These are phyloP conservation scores for Eupeodes luniger DNA, from an alignment of 2,888 invertebrate genomes.

Conservation along the genomic window DNA sequence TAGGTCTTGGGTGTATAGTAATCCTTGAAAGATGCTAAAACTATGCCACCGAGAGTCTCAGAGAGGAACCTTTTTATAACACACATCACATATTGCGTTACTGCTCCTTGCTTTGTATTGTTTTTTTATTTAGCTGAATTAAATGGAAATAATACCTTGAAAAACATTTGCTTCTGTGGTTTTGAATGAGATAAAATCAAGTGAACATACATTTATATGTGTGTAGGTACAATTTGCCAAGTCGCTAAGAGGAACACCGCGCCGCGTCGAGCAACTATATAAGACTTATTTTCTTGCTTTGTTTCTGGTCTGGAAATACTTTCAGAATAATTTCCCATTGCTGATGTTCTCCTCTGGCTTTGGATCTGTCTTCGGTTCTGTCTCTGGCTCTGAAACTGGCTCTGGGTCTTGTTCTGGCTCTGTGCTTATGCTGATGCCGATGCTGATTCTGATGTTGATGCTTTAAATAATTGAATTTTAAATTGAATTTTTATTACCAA, in stretches of 20 bases:
- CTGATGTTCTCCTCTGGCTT: background rate
- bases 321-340: background rate
- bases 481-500: conserved; percentile 24
- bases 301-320: background rate
- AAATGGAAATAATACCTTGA: conserved; percentile 19
- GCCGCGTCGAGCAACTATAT: too few species aligned
- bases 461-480: conserved; percentile 29
- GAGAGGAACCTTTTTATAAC: background rate
- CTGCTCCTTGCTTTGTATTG: conserved; percentile 9
- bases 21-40: conserved; percentile 20
- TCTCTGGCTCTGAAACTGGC: too few species aligned
- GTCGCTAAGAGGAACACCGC: background rate
- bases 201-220: background rate
- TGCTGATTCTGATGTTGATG: background rate
- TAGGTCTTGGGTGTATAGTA: too few species aligned
- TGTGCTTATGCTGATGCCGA: too few species aligned
- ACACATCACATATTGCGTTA: background rate
- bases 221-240: background rate
- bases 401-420: too few species aligned
- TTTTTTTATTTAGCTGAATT: conserved; percentile 22
- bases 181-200: background rate
- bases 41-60: background rate
- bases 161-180: conserved; percentile 9
- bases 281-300: background rate
- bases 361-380: too few species aligned